Percentiles rank a stretch among this genome's conserved stretches.
These are phyloP conservation scores for Tenthredo mesomela DNA, from an alignment of 2,888 invertebrate genomes.

Conservation along the genomic window DNA sequence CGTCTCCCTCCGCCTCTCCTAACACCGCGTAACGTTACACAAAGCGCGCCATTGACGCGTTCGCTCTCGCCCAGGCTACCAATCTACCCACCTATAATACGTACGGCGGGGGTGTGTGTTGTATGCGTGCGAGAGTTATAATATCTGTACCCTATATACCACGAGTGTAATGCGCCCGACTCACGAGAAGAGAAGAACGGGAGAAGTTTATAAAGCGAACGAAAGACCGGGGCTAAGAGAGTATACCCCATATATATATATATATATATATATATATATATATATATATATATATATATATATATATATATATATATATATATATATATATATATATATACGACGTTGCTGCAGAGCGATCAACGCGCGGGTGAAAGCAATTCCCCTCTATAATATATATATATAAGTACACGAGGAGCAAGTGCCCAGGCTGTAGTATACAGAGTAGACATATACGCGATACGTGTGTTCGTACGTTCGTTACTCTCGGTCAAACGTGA, in stretches of 20 bases:
- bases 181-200: constrained; percentile 26
- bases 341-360: not conserved
- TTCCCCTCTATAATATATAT: constrained; percentile 17
- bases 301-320: no score
- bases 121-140: not conserved
- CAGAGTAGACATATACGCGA: not conserved
- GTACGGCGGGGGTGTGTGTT: constrained; percentile 20
- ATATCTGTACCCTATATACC: not conserved
- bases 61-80: constrained; percentile 53
- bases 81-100: constrained; percentile 45
- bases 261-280: no score
- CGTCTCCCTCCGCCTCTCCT: constrained; percentile 32
- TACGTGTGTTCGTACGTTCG: no score
- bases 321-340: no score
- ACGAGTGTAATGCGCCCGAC: constrained; percentile 12
- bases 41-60: constrained; percentile 64
- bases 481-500: not conserved
- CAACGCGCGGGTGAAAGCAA: constrained; percentile 44
- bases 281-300: no score
- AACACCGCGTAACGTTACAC: constrained; percentile 62
- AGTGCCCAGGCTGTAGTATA: not conserved
- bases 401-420: not conserved
- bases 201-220: constrained; percentile 13
- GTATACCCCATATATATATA: no score
- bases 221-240: constrained; percentile 4